Evolutionary conservation across 2,113 vertebrate species (phyloP).

Genomic region (Paracanthobrama guichenoti): DNA sequence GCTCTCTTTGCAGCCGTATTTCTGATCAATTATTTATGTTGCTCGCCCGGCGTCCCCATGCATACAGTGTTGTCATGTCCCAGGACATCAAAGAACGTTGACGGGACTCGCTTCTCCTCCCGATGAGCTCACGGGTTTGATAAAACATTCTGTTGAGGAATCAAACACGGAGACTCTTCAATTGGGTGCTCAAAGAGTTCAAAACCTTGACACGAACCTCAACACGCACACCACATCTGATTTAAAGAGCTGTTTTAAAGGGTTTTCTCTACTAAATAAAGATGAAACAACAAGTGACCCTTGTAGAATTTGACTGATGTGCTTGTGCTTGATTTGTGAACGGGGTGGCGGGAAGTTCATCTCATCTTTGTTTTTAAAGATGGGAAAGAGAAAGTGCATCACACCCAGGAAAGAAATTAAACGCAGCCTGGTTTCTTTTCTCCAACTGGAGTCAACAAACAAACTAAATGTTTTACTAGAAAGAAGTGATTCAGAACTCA

Average conservation of each 20-base stretch:
- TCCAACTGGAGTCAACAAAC: background rate
- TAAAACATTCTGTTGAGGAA: conserved; percentile 36
- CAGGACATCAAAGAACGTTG: background rate
- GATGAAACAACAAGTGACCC: background rate
- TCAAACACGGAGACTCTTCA: background rate
- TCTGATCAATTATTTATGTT: conserved; percentile 48
- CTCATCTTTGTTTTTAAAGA: background rate
- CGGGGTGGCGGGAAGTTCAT: too few species aligned
- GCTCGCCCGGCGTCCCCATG: background rate
- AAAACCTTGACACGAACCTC: background rate
- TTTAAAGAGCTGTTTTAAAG: background rate
- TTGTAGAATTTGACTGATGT: background rate
- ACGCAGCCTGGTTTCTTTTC: background rate
- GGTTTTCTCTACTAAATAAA: background rate
- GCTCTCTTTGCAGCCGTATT: conserved; percentile 17
- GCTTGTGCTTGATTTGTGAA: background rate
- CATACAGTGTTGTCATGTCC: background rate
- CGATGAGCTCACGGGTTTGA: conserved; percentile 28
- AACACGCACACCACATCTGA: background rate
- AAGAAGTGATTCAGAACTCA: background rate
- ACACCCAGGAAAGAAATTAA: background rate
- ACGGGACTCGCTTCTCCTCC: background rate
- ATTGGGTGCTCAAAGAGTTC: background rate
- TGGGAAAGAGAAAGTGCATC: background rate
- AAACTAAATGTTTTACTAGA: background rate